Percentiles rank a stretch among this genome's conserved stretches.
Evolutionary conservation across 2,797 vertebrate species (phyloP).

Genomic region (Alosa sapidissima): DNA sequence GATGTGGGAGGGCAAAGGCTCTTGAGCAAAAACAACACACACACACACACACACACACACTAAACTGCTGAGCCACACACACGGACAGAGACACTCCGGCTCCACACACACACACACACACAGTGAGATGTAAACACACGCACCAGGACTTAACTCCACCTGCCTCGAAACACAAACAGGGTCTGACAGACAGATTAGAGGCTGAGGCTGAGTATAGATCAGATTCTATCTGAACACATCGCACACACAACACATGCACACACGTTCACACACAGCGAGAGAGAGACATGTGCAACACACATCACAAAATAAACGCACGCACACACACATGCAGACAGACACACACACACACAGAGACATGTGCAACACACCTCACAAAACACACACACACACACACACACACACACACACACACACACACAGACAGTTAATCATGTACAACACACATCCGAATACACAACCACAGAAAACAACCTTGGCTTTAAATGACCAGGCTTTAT

Average conservation of each 20-base stretch:
- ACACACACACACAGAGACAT: not conserved
- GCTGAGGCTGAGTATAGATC: slow-evolving; percentile 3
- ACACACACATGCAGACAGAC: not conserved
- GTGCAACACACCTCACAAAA: not conserved
- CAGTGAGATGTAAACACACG: slow-evolving; percentile 53
- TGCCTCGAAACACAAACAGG: slow-evolving; percentile 66
- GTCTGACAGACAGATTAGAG: slow-evolving; percentile 18
- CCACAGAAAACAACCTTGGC: not conserved
- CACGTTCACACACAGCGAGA: not conserved
- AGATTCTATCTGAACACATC: slow-evolving; percentile 32
- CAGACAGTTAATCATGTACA: too few species aligned
- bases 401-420: not conserved
- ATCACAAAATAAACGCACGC: too few species aligned
- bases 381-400: not conserved
- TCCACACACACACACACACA: slow-evolving; percentile 32
- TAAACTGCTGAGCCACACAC: slow-evolving; percentile 34
- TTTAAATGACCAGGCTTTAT: not conserved
- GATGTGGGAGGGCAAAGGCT: slow-evolving; percentile 36
- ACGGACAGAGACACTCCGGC: not conserved
- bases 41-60: slow-evolving; percentile 43
- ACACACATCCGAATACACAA: not conserved
- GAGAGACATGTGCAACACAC: not conserved
- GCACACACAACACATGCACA: slow-evolving; percentile 33
- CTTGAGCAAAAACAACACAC: slow-evolving; percentile 51
- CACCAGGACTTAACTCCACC: slow-evolving; percentile 53